Percentiles rank a stretch among this genome's conserved stretches.
phyloP scores from a whole-genome alignment of 2,113 vertebrate genomes.

The Bufo bufo region DNA sequence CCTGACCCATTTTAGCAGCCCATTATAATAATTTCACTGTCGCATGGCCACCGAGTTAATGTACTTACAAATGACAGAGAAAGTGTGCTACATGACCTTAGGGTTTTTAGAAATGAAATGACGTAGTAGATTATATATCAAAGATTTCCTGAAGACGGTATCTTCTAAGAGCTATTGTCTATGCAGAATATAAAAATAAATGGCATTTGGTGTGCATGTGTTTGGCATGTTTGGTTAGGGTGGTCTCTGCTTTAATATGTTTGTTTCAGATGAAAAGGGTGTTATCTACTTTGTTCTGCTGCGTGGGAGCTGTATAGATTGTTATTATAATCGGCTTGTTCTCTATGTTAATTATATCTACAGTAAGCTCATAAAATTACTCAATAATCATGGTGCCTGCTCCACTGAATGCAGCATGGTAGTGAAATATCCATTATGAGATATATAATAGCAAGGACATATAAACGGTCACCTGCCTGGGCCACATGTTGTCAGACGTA shows the following conservation, averaged over 20 bases:
- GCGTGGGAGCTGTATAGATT: neutral
- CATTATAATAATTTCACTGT: slow-evolving; percentile 91
- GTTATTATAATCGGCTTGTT: neutral
- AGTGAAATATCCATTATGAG: too few species aligned
- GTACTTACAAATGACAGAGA: slow-evolving; percentile 92
- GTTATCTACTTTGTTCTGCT: neutral
- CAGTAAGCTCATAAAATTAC: slow-evolving; percentile 7
- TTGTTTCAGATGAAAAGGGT: neutral
- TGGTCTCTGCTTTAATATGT: slow-evolving; percentile 62
- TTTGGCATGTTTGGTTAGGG: slow-evolving; percentile 23
- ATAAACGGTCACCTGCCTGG: neutral
- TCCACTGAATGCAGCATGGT: neutral
- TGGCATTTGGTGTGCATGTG: slow-evolving; percentile 45
- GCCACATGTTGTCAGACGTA: neutral
- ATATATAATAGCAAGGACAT: neutral
- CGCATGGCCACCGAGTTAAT: slow-evolving; percentile 84
- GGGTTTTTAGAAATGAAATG: slow-evolving; percentile 89
- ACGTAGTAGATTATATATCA: slow-evolving; percentile 80
- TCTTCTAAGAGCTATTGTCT: slow-evolving; percentile 59
- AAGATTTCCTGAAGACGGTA: slow-evolving; percentile 71
- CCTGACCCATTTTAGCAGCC: slow-evolving; percentile 87
- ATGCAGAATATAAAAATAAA: slow-evolving; percentile 57
- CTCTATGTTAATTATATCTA: slow-evolving; percentile 19
- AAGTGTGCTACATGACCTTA: slow-evolving; percentile 87
- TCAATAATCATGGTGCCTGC: neutral